Conservation (phyloP, 2,888 invertebrate species). For the Tricholauxania praeusta region DNA sequence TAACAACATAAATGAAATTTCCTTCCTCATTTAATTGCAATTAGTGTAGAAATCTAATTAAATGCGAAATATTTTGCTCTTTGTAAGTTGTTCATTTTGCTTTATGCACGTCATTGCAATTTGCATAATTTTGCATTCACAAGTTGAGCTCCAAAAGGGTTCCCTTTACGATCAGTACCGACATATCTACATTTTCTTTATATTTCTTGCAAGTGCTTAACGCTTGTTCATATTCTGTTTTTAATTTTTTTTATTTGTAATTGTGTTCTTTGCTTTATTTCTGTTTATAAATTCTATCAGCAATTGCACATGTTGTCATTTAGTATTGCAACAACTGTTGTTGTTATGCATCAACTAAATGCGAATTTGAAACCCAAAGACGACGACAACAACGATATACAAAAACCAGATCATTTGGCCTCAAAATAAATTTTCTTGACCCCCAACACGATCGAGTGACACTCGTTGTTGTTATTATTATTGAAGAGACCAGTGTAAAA, state of each 20-base stretch:
- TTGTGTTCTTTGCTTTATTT: too few species aligned
- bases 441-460: slow-evolving; percentile 20
- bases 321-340: background rate
- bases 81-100: background rate
- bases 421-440: slow-evolving; percentile 49
- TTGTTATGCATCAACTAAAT: background rate
- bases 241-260: too few species aligned
- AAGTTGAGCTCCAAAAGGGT: too few species aligned
- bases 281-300: too few species aligned
- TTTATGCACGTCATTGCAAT: background rate
- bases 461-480: background rate
- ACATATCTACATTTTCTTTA: too few species aligned
- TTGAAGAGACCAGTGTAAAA: slow-evolving; percentile 46
- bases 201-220: too few species aligned
- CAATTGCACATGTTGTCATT: too few species aligned
- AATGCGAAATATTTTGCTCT: background rate
- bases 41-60: slow-evolving; percentile 10
- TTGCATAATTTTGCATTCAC: too few species aligned
- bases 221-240: too few species aligned
- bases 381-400: slow-evolving; percentile 9
- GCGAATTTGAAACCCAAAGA: slow-evolving; percentile 5
- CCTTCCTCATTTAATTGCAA: slow-evolving; percentile 5
- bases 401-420: slow-evolving; percentile 43
- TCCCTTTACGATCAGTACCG: too few species aligned
- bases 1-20: background rate